Evolutionary conservation across 2,888 invertebrate genomes (phyloP), one percentile per base, ranked within the genome.

Genomic region (Hypomecis punctinalis): DNA sequence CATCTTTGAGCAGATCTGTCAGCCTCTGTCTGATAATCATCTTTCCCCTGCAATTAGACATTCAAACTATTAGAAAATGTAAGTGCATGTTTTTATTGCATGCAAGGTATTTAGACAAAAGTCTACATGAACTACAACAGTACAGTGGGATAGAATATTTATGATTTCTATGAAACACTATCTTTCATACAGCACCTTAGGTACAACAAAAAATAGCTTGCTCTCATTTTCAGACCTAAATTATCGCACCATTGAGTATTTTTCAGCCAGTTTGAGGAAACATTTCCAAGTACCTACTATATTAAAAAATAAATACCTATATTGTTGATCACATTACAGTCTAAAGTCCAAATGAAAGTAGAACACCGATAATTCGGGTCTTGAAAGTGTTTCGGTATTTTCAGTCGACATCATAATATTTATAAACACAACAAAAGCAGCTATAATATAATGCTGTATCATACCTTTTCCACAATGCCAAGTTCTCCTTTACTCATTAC

Each of bases 11-110:
- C 99, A 37, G 97, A 97, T 71, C 99, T 95, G 85, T 99, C 99
- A 6, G 99, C 99, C 93, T 99, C 98, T 5, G 99, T 99, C 94
- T 99, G 99, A 48, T 98, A 94, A 90, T 99, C 99, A 93, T 98
- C 97, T 81, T 96, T 96, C 23, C 97, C 98, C 96, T 97, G 78
- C 10, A 79, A 77, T 60, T 79, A 67, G 0, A 39, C 1, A 39
- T 9, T 39, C 39, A 39, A 6, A 39, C 39, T 39, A 40, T 8
- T 7, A 4, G 8, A 9, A 40, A 40, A 40, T 8, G 10, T 40
- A 40, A 8, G 39, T 9, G 9, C 39, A 39, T 39, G 39, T 39
- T 39, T 23, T 23, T 23, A 23, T 23, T 23, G 23, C 23, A 23
- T 23, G 23, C 3, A 23, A 23, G 23, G 23, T 23, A 23, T 23